A percentile compares a stretch with the other conserved stretches of the same genome.
Conservation (phyloP, 2,797 vertebrate species). For the Odontamblyopus rebecca region DNA sequence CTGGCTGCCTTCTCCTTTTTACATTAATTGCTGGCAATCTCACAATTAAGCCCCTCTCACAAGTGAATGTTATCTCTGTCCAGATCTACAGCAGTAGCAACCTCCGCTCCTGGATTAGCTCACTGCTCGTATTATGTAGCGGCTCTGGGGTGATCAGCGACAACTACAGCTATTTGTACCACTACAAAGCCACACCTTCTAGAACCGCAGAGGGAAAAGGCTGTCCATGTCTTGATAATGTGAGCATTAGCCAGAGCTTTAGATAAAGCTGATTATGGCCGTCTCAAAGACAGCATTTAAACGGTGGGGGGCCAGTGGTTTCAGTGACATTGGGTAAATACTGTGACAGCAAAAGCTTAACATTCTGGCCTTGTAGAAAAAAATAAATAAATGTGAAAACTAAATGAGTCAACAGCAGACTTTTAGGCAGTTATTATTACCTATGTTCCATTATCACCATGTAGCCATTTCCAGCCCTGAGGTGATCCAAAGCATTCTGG, state of each 20-base stretch:
- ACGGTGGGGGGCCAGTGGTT: constrained; percentile 24
- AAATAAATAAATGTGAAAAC: background rate
- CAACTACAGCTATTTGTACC: constrained; percentile 66
- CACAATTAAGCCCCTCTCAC: constrained; percentile 48
- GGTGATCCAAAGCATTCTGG: background rate
- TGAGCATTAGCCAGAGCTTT: constrained; percentile 64
- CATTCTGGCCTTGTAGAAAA: background rate
- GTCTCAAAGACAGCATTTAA: constrained; percentile 28
- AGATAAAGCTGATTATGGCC: constrained; percentile 54
- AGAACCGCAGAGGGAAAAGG: constrained; percentile 52
- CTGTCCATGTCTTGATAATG: constrained; percentile 52
- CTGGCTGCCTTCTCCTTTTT: constrained; percentile 40
- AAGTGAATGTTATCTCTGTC: constrained; percentile 47
- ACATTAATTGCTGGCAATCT: constrained; percentile 57
- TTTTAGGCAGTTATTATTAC: no score
- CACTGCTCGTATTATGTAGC: constrained; percentile 42
- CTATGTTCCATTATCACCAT: background rate
- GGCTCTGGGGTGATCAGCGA: constrained; percentile 55
- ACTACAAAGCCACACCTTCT: constrained; percentile 64
- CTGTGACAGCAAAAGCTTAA: background rate
- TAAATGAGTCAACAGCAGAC: background rate
- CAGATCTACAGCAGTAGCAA: constrained; percentile 47
- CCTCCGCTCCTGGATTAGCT: constrained; percentile 54
- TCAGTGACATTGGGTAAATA: constrained; percentile 31
- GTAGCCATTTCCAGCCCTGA: background rate